A percentile compares a stretch with the other conserved stretches of the same genome.
Evolutionary conservation across 92 coral and sea anemone genomes (phyloP).

Genomic region (Porites divaricata): DNA sequence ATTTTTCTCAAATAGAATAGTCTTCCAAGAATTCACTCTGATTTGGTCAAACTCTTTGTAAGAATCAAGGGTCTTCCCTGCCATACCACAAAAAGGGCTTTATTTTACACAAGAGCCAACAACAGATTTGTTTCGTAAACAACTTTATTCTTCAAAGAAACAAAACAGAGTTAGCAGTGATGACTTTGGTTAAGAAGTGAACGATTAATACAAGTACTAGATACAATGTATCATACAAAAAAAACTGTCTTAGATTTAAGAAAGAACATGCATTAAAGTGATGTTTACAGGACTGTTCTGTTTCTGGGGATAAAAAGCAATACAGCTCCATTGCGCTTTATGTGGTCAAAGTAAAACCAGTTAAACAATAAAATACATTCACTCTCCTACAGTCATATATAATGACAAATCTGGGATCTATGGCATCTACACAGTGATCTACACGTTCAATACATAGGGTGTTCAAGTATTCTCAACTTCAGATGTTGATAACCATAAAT

Average conservation of each 20-base stretch:
- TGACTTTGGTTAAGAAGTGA: background rate
- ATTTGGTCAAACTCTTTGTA: background rate
- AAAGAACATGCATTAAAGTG: slow-evolving; percentile 16
- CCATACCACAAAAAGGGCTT: background rate
- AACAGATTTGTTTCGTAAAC: background rate
- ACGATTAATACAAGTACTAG: background rate
- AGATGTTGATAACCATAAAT: background rate
- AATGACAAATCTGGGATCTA: background rate
- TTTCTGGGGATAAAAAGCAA: background rate
- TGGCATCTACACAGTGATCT: background rate
- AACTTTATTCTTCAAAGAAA: slow-evolving; percentile 8
- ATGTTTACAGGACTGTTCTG: slow-evolving; percentile 2
- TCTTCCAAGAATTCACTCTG: background rate
- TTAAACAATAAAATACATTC: too few relatives aligned
- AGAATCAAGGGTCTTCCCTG: background rate
- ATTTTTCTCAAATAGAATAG: background rate
- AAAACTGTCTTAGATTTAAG: background rate
- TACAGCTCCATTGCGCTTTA: background rate
- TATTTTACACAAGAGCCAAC: background rate
- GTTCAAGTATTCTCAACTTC: background rate
- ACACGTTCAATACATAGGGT: background rate
- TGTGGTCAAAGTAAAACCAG: background rate
- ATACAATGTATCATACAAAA: background rate
- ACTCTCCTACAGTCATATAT: background rate
- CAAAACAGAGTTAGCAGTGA: background rate